Evolutionary conservation across 2,888 invertebrate species (phyloP).

Genomic region (Standfussiana lucernea): DNA sequence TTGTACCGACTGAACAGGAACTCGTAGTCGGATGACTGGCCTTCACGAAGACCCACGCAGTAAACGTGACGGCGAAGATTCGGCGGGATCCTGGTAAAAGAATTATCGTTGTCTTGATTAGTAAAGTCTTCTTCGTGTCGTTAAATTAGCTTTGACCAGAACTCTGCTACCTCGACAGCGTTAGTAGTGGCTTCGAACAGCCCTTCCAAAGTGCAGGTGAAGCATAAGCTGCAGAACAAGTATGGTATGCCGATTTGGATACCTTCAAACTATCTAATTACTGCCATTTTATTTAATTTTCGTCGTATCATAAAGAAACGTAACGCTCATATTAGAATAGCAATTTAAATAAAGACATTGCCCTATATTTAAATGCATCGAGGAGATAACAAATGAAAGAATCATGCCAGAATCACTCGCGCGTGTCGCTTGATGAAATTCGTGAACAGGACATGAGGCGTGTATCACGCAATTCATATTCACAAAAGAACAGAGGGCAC

Average conservation of each 20-base stretch:
- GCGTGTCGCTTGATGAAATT: no score
- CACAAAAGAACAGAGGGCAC: background rate
- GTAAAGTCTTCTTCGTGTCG: background rate
- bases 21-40: constrained; percentile 92
- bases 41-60: constrained; percentile 91
- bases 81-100: constrained; percentile 87
- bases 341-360: background rate
- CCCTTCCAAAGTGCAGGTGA: no score
- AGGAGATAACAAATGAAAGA: background rate
- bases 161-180: background rate
- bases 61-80: constrained; percentile 92
- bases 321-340: background rate
- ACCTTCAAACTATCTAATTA: background rate
- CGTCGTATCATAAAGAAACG: background rate
- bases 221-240: background rate
- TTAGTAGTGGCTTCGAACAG: background rate
- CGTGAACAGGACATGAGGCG: background rate
- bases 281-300: background rate
- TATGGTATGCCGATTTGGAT: background rate
- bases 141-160: background rate
- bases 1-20: constrained; percentile 91
- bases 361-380: background rate
- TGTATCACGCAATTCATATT: background rate
- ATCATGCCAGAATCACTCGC: background rate
- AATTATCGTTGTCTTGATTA: background rate